These are phyloP conservation scores for Tetranychus truncatus DNA, from an alignment of 2,888 invertebrate genomes.

Conservation along the genomic window DNA sequence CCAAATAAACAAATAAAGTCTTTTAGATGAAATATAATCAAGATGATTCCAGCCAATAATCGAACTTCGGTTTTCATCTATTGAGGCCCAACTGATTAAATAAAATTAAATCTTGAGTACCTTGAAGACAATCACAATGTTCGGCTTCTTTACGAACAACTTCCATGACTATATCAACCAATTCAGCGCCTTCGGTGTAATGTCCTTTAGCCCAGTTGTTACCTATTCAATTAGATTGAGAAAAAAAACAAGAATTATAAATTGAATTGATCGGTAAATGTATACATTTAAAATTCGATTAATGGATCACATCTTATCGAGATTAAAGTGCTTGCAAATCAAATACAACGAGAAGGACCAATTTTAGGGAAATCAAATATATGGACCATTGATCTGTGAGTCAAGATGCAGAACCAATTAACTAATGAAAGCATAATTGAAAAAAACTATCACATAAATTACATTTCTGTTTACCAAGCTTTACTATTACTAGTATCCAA, in stretches of 20 bases:
- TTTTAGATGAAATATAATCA: background rate
- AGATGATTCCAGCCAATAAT: too few species aligned
- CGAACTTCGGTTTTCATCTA: too few species aligned
- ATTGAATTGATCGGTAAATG: too few species aligned
- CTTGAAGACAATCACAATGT: conserved; percentile 38
- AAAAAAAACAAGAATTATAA: background rate
- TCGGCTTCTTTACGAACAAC: conserved; percentile 38
- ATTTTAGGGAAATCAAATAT: too few species aligned
- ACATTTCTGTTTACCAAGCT: too few species aligned
- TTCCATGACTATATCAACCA: conserved; percentile 38
- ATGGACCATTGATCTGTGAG: background rate
- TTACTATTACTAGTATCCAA: too few species aligned
- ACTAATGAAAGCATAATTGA: background rate
- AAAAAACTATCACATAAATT: too few species aligned
- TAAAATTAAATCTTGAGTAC: background rate
- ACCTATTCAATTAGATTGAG: conserved; percentile 28
- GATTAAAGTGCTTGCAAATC: too few species aligned
- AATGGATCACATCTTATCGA: too few species aligned
- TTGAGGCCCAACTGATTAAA: too few species aligned
- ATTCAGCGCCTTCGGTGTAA: conserved; percentile 41
- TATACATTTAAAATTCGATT: too few species aligned
- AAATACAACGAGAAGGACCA: too few species aligned
- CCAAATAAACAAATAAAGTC: background rate
- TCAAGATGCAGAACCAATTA: background rate
- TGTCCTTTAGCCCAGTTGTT: conserved; percentile 41